Conservation (phyloP, 2,888 invertebrate genomes). For the Drosophila eohydei region DNA sequence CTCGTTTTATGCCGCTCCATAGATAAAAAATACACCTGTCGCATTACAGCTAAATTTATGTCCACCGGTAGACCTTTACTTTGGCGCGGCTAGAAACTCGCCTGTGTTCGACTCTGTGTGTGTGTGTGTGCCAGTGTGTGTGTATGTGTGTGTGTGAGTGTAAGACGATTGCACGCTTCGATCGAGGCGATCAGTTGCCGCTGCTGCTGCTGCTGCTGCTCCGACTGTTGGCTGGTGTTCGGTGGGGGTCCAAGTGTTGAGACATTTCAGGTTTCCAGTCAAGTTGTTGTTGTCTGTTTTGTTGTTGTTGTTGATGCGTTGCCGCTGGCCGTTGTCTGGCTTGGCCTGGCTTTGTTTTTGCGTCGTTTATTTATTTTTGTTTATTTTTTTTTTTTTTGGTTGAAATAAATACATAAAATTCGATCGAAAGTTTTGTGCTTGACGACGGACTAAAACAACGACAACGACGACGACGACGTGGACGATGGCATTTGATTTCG, state of each 20-base stretch:
- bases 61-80: constrained; percentile 84
- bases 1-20: constrained; percentile 76
- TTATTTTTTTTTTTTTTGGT: constrained; percentile 36
- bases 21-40: constrained; percentile 84
- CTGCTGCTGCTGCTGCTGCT: constrained; percentile 46
- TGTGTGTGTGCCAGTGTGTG: constrained; percentile 19
- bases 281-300: constrained; percentile 53
- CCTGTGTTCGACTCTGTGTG: constrained; percentile 27
- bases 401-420: constrained; percentile 81
- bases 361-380: constrained; percentile 64
- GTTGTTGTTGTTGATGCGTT: constrained; percentile 72
- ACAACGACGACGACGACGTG: constrained; percentile 51
- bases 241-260: constrained; percentile 81
- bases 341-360: constrained; percentile 63
- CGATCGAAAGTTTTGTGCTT: constrained; percentile 79
- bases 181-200: constrained; percentile 73
- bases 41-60: constrained; percentile 84
- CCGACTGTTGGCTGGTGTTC: constrained; percentile 48
- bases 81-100: constrained; percentile 80
- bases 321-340: constrained; percentile 79
- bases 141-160: constrained; percentile 38
- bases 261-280: constrained; percentile 77
- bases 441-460: constrained; percentile 51
- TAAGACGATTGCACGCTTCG: constrained; percentile 78
- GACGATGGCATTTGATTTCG: constrained; percentile 77